These are phyloP conservation scores for Mythimna lalbum DNA, from an alignment of 2,888 invertebrate genomes.

Conservation along the genomic window DNA sequence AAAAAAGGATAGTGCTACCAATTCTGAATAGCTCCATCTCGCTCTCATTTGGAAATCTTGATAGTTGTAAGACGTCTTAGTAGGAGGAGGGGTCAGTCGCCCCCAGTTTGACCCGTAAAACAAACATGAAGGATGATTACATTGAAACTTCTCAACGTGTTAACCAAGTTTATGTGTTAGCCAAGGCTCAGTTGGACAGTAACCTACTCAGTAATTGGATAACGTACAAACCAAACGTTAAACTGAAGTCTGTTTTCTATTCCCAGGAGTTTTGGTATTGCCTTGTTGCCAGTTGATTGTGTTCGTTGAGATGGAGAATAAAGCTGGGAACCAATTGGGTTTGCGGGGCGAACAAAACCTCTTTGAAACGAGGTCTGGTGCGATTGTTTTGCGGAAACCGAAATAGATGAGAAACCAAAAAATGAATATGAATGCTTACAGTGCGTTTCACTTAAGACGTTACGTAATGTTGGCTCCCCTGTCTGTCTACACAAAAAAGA, in stretches of 20 bases:
- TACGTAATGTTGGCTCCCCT: no score
- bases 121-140: conserved; percentile 30
- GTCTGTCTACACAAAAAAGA: no score
- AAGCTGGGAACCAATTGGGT: conserved; percentile 38
- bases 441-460: no score
- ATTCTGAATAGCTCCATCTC: no score
- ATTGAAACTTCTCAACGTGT: conserved; percentile 10
- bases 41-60: no score
- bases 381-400: conserved; percentile 16
- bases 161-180: conserved; percentile 39
- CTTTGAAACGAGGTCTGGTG: conserved; percentile 20
- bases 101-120: background rate
- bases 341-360: conserved; percentile 27
- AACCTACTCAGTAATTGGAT: conserved; percentile 45
- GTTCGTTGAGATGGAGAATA: conserved; percentile 45
- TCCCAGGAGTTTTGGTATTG: conserved; percentile 38
- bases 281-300: conserved; percentile 43
- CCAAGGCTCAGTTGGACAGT: conserved; percentile 24
- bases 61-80: no score
- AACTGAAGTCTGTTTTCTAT: conserved; percentile 45
- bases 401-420: conserved; percentile 2
- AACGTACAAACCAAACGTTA: conserved; percentile 34
- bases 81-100: background rate
- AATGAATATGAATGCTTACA: background rate
- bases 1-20: no score